Base-by-base conservation (phyloP, 1,140 invertebrate genomes). In the Papilio xuthus region DNA sequence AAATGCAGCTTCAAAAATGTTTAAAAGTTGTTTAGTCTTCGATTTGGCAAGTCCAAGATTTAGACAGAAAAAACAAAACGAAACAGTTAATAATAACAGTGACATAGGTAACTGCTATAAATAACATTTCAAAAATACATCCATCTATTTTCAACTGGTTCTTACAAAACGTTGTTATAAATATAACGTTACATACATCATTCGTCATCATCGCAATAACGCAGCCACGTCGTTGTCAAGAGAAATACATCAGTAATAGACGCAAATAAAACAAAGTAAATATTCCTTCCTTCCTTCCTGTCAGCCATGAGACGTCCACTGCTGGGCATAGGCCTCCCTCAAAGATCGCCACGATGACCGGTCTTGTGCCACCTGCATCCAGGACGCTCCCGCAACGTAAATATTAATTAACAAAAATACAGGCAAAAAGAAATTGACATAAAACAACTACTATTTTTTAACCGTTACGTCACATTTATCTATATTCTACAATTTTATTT, bases 71-170 rank as follows among this genome's bases (percentile, higher is more conserved):
- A 53, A 20, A 13, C 23, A 12, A n/a, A 3, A 26, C 23, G n/a
- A 28, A 26, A 28, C 10, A 63, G n/a, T n/a, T 20, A 60, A 60
- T 26, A 26, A 2, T 9, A 18, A 13, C 15, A 4, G 60, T 26
- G 26, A 63, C 0, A 15, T 32, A 15, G 4, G 60, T 63, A 28
- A 63, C 60, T 28, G 60, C 26, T 63, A 63, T 63, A 63, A 63
- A 63, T 63, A 63, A 63, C 60, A 10, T 63, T n/a, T 63, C 60
- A 63, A 63, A 63, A 63, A 63, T 60, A 60, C 53, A 60, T 60
- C 23, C 20, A n/a, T 63, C 60, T 63, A 63, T 63, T 63, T 63
- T 13, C 23, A 63, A 26, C 20, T 63, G 60, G 2, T 28, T 56
- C 18, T 23, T 28, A 13, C 28, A 63, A 32, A 32, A 63, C 23